Evolutionary conservation across 2,888 invertebrate genomes (phyloP).

Genomic region (Melinopterus prodromus): DNA sequence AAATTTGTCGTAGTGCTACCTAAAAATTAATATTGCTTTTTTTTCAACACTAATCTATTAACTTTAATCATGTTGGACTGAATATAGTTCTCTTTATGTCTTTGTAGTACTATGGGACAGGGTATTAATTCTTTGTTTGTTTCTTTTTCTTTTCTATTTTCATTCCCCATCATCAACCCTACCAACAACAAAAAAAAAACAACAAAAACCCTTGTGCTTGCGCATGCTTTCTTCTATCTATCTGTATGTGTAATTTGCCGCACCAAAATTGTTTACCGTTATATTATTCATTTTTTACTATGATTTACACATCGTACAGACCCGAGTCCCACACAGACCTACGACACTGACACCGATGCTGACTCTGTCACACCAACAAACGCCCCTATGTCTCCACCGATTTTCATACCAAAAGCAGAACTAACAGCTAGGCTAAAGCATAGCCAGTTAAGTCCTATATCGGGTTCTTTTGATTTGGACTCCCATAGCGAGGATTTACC

Average conservation of each 20-base stretch:
- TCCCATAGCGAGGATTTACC: conserved; percentile 51
- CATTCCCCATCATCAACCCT: conserved; percentile 26
- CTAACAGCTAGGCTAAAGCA: conserved; percentile 40
- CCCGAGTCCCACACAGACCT: conserved; percentile 6
- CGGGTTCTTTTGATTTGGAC: conserved; percentile 56
- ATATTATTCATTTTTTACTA: conserved; percentile 19
- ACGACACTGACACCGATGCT: conserved; percentile 38
- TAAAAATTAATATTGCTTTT: neutral
- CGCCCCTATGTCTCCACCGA: conserved; percentile 52
- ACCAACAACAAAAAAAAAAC: conserved; percentile 12
- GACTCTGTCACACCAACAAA: conserved; percentile 55
- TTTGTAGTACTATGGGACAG: conserved; percentile 29
- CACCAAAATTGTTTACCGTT: neutral
- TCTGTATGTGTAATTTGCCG: conserved; percentile 26
- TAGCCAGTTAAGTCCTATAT: conserved; percentile 54
- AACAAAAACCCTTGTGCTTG: conserved; percentile 29
- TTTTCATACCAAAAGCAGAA: conserved; percentile 53
- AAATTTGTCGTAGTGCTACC: too few species aligned
- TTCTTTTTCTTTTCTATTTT: conserved; percentile 37
- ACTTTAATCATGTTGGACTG: conserved; percentile 6
- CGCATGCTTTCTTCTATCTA: conserved; percentile 36
- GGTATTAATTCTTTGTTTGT: conserved; percentile 36
- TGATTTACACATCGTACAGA: neutral
- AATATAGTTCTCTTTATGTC: conserved; percentile 17
- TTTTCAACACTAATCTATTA: neutral